Conservation (phyloP, 2,797 vertebrate species). For the Glyptemys insculpta region DNA sequence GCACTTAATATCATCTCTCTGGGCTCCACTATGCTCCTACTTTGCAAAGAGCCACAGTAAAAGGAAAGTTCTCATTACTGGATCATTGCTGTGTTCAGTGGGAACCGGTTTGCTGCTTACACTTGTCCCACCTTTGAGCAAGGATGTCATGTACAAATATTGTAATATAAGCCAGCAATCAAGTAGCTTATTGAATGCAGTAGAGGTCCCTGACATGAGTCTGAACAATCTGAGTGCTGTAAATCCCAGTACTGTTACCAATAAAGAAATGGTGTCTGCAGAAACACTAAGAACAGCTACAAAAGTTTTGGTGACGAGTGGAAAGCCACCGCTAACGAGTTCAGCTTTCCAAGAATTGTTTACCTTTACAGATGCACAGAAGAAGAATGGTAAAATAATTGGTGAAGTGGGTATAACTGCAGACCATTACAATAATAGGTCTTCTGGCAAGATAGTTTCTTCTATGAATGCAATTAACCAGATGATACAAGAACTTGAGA, state of each 20-base stretch:
- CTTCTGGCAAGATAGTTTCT: neutral
- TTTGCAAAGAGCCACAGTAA: conserved; percentile 83
- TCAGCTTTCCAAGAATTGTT: rapidly evolving
- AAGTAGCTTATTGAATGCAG: neutral
- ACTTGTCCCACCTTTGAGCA: conserved; percentile 78
- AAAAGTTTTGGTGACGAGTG: neutral
- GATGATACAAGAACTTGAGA: neutral
- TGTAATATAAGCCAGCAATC: conserved; percentile 76
- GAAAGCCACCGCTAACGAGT: neutral
- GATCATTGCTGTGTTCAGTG: conserved; percentile 83
- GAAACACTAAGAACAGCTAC: neutral
- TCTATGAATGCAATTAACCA: neutral
- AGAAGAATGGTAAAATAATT: rapidly evolving
- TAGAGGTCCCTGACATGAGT: neutral
- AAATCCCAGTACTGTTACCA: neutral
- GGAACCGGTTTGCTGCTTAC: conserved; percentile 81
- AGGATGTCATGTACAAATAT: neutral
- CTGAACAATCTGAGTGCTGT: neutral
- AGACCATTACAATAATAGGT: neutral
- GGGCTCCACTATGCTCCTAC: conserved; percentile 82
- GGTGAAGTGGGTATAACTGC: neutral
- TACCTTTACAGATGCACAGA: rapidly evolving
- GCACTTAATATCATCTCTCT: conserved; percentile 81
- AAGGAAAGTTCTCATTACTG: conserved; percentile 80
- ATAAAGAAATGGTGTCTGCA: neutral